Evolutionary conservation across 2,113 vertebrate species (phyloP).

Genomic region (Pedionomus torquatus): DNA sequence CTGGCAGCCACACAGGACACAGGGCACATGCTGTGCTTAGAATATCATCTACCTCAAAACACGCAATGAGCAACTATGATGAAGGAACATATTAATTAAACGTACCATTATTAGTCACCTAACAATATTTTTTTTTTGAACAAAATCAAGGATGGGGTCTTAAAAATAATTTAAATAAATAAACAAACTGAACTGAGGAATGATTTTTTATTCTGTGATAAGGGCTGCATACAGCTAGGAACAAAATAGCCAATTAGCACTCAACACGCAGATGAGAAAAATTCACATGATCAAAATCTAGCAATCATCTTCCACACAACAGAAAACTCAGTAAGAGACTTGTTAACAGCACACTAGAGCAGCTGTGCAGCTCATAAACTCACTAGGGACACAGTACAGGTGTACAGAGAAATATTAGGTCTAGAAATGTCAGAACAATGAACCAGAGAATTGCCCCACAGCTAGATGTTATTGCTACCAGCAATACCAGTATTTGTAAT

Average conservation of each 20-base stretch:
- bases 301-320: not conserved
- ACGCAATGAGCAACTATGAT: accelerated
- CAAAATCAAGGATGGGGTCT: not conserved
- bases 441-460: not conserved
- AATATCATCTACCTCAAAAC: not conserved
- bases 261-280: not conserved
- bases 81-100: not conserved
- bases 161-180: not conserved
- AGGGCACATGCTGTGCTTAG: not conserved
- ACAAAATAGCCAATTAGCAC: not conserved
- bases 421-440: not conserved
- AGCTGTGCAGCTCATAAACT: not conserved
- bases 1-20: not conserved
- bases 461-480: not conserved
- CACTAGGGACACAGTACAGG: not conserved
- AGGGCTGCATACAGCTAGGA: not conserved
- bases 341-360: not conserved
- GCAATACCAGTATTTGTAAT: not conserved
- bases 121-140: not conserved
- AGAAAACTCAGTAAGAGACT: not conserved
- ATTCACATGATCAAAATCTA: not conserved
- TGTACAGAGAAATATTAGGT: not conserved
- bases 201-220: accelerated
- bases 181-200: not conserved
- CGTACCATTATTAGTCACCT: not conserved